Base-by-base conservation (phyloP, 2,797 vertebrate species). In the Neosilurus hyrtlii region DNA sequence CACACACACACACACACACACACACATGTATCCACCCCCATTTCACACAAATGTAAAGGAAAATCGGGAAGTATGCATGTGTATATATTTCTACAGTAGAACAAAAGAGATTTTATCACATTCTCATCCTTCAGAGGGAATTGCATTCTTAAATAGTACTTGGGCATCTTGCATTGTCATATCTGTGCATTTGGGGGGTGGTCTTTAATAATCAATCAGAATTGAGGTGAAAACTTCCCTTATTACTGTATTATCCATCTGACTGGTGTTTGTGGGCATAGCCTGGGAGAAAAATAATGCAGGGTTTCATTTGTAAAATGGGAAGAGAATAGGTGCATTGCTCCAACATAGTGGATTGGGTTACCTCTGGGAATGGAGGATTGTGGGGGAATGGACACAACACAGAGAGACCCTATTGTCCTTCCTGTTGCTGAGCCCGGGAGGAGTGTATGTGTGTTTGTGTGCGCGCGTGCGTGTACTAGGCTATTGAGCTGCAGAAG, bases 311-410 rank as follows among this genome's bases (percentile, higher is more conserved):
- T 95, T 91, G 93, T 94, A 93, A 95, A 95, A 95, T 96, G 93
- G 94, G 85, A 94, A 94, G 92, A 94, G 94, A 95, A 94, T 95
- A 96, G 95, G 93, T 95, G 94, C 94, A 95, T 95, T 95, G 95
- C 94, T 95, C 93, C 92, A 93, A 91, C 93, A 91, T 93, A 93
- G 90, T 92, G 92, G 92, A 94, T 94, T 93, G 85, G 88, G 93
- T 94, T 95, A 92, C 94, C 88, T 95, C 92, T 92, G 83, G 85
- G 88, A 90, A 83, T 88, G 87, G 82, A 83, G 88, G 80, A 85
- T 89, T 87, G 86, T 89, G 88, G 88, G 87, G 84, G 83, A 85
- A 86, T 87, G 87, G 85, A 83, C 83, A 82, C 93, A 93, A 86
- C 84, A 90, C 85, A 90, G 87, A 86, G 83, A 94, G 94, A 94